Evolutionary conservation across 2,888 invertebrate genomes (phyloP).

Genomic region (Temnothorax ravouxi): DNA sequence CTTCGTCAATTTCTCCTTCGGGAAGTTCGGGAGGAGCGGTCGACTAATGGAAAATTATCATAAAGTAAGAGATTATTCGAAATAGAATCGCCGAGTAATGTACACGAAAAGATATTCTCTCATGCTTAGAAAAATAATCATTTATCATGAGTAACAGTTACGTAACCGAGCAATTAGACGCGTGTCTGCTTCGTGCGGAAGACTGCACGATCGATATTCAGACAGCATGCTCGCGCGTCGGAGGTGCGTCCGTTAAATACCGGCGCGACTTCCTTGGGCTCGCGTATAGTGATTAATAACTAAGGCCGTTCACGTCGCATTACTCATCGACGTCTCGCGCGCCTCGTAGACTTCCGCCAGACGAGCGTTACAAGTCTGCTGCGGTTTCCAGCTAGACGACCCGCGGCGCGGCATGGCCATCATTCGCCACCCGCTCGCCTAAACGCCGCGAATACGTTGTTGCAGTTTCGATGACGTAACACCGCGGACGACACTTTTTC

Average conservation of each 20-base stretch:
- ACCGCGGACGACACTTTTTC: conserved; percentile 46
- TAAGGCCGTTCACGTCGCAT: conserved; percentile 77
- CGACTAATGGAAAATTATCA: neutral
- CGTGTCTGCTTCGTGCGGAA: conserved; percentile 17
- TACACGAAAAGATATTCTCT: neutral
- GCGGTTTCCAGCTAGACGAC: conserved; percentile 75
- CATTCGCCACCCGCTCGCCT: conserved; percentile 18
- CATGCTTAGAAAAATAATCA: neutral
- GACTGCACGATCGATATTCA: conserved; percentile 66
- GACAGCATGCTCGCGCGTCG: conserved; percentile 34
- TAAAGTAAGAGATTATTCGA: neutral
- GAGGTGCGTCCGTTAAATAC: conserved; percentile 60
- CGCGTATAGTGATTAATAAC: conserved; percentile 80
- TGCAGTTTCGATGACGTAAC: conserved; percentile 60
- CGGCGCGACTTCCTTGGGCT: conserved; percentile 65
- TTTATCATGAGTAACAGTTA: conserved; percentile 14
- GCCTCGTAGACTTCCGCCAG: conserved; percentile 75
- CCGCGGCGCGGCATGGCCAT: conserved; percentile 59
- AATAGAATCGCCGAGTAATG: neutral
- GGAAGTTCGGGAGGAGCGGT: too few species aligned
- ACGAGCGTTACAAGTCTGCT: conserved; percentile 78
- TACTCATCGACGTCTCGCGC: conserved; percentile 76
- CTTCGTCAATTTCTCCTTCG: neutral
- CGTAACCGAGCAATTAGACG: conserved; percentile 18
- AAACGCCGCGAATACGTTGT: conserved; percentile 47